A percentile compares a stretch with the other conserved stretches of the same genome.
These are phyloP conservation scores for Micromesistius poutassou DNA, from an alignment of 2,797 vertebrate species.

Conservation along the genomic window DNA sequence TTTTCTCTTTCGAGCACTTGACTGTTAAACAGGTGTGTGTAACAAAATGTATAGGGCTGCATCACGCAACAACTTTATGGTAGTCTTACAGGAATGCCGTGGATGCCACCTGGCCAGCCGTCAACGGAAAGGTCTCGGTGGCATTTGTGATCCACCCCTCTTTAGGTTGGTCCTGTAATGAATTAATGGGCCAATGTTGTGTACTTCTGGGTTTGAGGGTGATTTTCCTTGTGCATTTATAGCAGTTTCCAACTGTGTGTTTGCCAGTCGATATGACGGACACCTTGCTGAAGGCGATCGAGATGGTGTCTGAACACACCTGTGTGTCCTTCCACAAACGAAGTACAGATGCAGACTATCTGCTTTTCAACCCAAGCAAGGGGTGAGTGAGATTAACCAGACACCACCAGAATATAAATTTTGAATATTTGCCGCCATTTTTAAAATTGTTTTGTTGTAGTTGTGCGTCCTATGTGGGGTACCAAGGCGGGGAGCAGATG, in stretches of 20 bases:
- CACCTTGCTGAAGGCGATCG: conserved; percentile 40
- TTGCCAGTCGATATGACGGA: conserved; percentile 16
- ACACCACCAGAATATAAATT: neutral
- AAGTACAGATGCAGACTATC: conserved; percentile 42
- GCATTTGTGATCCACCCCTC: conserved; percentile 41
- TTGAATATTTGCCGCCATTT: neutral
- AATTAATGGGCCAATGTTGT: no score
- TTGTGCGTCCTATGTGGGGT: conserved; percentile 63
- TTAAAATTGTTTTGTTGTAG: conserved; percentile 27
- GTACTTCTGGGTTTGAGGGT: no score
- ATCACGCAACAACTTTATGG: neutral
- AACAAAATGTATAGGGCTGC: neutral
- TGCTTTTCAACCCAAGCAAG: conserved; percentile 27
- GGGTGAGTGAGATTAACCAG: conserved; percentile 42
- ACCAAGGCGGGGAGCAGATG: conserved; percentile 36
- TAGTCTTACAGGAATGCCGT: conserved; percentile 48
- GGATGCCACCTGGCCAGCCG: conserved; percentile 21
- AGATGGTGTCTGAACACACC: conserved; percentile 50
- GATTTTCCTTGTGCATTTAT: no score
- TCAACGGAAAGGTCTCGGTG: conserved; percentile 12
- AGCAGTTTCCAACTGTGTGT: neutral
- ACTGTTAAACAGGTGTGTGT: neutral
- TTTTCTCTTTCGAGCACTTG: neutral
- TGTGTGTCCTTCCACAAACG: conserved; percentile 55
- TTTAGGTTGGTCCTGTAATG: conserved; percentile 35